Conservation (phyloP, 1,140 invertebrate species). For the Anadara kagoshimensis region DNA sequence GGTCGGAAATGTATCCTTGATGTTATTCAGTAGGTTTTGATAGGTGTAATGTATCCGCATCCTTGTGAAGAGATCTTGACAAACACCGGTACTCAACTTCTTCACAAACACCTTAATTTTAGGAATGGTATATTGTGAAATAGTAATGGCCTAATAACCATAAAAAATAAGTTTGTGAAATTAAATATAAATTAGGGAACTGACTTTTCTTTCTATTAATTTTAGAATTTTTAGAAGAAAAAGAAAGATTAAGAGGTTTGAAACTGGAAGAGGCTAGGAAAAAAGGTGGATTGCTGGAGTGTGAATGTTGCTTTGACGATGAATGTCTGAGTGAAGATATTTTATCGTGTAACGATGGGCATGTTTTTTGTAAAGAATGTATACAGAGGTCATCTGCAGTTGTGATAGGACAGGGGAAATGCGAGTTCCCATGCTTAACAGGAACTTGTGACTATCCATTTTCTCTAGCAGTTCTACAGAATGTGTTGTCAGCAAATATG, state of each 20-base stretch:
- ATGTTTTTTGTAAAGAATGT: constrained; percentile 79
- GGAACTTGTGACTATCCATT: constrained; percentile 58
- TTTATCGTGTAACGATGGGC: constrained; percentile 76
- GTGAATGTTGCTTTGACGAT: constrained; percentile 79
- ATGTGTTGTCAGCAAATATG: constrained; percentile 74
- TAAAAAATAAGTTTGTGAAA: background rate
- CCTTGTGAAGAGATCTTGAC: too few species aligned
- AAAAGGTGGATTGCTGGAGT: constrained; percentile 71
- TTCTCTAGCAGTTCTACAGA: constrained; percentile 59
- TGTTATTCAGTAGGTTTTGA: too few species aligned
- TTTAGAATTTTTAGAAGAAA: constrained; percentile 50
- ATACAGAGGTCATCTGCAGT: constrained; percentile 75
- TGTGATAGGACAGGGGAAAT: constrained; percentile 76
- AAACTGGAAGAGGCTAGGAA: constrained; percentile 67
- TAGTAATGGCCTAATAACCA: background rate
- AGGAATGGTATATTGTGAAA: too few species aligned
- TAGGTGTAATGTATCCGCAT: too few species aligned
- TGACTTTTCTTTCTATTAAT: constrained; percentile 2
- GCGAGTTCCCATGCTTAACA: constrained; percentile 76
- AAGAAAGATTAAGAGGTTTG: constrained; percentile 36
- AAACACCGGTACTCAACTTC: too few species aligned
- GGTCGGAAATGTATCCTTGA: too few species aligned
- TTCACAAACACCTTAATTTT: too few species aligned
- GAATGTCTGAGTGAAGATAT: constrained; percentile 79
- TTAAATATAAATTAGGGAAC: background rate